These are phyloP conservation scores for Leptopilina syphax DNA, from an alignment of 2,888 invertebrate genomes.

Conservation along the genomic window DNA sequence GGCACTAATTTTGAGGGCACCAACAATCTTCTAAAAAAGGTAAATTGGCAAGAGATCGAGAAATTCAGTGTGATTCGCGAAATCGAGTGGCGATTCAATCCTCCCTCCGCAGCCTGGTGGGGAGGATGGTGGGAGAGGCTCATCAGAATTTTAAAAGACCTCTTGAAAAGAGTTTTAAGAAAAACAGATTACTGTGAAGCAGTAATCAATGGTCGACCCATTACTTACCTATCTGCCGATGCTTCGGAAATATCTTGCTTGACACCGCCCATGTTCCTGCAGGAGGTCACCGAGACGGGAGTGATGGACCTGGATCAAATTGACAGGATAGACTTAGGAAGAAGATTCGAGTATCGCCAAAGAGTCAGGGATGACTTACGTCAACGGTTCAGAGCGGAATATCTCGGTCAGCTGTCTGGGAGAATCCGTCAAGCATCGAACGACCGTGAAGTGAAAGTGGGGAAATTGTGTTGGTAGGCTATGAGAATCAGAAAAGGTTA, in stretches of 20 bases:
- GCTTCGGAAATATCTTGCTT: no score
- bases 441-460: slow-evolving; percentile 9
- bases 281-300: no score
- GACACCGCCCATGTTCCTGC: no score
- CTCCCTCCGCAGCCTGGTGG: slow-evolving; percentile 49
- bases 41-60: no score
- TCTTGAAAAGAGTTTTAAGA: slow-evolving; percentile 70
- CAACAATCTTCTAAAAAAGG: no score
- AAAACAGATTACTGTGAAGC: slow-evolving; percentile 58
- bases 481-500: slow-evolving; percentile 45
- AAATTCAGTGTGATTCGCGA: no score
- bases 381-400: slow-evolving; percentile 26
- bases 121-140: slow-evolving; percentile 12
- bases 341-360: slow-evolving; percentile 18
- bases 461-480: slow-evolving; percentile 45
- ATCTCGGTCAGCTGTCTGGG: neutral
- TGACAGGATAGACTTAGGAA: neutral
- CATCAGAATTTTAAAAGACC: slow-evolving; percentile 63
- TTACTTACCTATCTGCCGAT: slow-evolving; percentile 61
- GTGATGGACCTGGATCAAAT: neutral
- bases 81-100: slow-evolving; percentile 58
- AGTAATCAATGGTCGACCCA: slow-evolving; percentile 68
- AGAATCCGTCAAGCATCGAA: neutral
- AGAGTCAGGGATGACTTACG: slow-evolving; percentile 40
- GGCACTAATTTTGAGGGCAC: slow-evolving; percentile 45